Base-by-base conservation (phyloP, 2,113 vertebrate genomes). In the Odontophorus gujanensis region DNA sequence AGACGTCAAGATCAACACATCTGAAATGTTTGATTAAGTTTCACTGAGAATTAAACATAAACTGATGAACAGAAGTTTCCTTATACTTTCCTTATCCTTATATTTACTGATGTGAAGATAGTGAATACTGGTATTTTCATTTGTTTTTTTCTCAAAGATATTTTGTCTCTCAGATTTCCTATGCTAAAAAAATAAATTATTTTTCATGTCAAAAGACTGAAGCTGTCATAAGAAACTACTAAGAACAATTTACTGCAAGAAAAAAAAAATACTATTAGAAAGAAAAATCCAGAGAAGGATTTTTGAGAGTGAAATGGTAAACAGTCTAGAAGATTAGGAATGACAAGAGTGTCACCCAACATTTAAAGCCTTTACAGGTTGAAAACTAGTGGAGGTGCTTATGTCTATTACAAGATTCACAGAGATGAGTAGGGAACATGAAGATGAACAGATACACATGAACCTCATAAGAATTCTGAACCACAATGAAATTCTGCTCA, bases 11-110 rank as follows among this genome's bases (percentile, higher is more conserved):
- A 20, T 69, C 38, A 91, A 73, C 25, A 13, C 40, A 59, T 47
- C 76, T 90, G 67, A 24, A 81, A 51, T 34, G 12, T 77, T 90
- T 87, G 50, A 74, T 94, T 85, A 91, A 77, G 50, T 66, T 71
- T 59, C 55, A 59, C 25, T 59, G 88, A 90, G 82, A 63, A 73
- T 88, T 85, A 94, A 47, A 50, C 18, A 71, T 50, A 90, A 95
- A 93, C 4, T 85, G 88, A 48, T 0, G 0, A 77, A 45, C 6
- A 2, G 10, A 66, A 78, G 20, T 62, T 92, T 87, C 8, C 40
- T 89, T 36, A n/a, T 73, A n/a, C 6, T 40, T 40, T 40, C 40
- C 40, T 40, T 40, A 13, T 40, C 40, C 40, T 40, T 40, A 40
- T 40, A 40, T 30, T 5, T 82, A 36, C 16, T 85, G 36, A 63